Evolutionary conservation across 2,797 vertebrate species (phyloP).

Genomic region (Florisuga fusca): DNA sequence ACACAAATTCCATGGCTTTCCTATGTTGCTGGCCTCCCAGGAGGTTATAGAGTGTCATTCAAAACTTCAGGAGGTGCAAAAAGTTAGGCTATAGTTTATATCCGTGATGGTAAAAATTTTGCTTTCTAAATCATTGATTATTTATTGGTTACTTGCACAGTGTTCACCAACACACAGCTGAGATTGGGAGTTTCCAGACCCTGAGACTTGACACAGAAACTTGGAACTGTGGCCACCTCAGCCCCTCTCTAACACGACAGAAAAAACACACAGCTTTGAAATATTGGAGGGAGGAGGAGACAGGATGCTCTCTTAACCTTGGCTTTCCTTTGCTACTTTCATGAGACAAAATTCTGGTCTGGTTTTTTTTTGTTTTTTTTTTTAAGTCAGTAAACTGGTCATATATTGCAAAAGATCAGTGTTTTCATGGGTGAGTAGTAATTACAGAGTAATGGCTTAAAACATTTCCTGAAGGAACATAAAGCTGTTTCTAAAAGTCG

Average conservation of each 20-base stretch:
- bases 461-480: slow-evolving; percentile 85
- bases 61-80: background rate
- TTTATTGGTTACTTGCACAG: background rate
- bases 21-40: background rate
- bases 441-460: slow-evolving; percentile 86
- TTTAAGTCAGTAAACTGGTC: slow-evolving; percentile 73
- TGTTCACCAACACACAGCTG: background rate
- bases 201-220: background rate
- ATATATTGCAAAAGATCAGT: slow-evolving; percentile 77
- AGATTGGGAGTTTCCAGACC: background rate
- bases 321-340: slow-evolving; percentile 36
- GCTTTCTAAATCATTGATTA: background rate
- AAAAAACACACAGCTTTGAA: background rate
- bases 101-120: background rate
- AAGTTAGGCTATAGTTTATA: background rate
- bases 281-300: background rate
- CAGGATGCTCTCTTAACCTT: slow-evolving; percentile 47
- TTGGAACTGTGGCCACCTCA: background rate
- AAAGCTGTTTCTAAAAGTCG: slow-evolving; percentile 85
- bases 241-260: background rate
- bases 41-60: background rate
- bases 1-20: background rate
- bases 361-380: slow-evolving; percentile 72
- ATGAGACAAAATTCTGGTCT: slow-evolving; percentile 57
- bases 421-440: slow-evolving; percentile 83